These are phyloP conservation scores for Takifugu bimaculatus DNA, from an alignment of 2,113 vertebrate genomes.

Conservation along the genomic window DNA sequence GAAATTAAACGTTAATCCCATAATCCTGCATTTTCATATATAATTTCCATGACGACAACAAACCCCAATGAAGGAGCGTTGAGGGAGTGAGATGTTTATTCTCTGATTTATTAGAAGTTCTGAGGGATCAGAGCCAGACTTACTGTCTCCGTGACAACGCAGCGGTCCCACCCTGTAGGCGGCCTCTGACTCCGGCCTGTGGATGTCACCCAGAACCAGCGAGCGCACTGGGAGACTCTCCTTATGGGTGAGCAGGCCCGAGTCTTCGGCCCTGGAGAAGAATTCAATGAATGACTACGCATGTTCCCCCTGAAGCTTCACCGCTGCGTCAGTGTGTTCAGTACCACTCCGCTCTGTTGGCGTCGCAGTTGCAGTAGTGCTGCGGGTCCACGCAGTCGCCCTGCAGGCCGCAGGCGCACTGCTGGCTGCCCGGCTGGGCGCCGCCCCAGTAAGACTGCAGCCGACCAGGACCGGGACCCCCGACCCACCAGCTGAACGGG, in stretches of 20 bases:
- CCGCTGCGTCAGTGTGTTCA: background rate
- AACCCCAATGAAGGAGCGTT: too few species aligned
- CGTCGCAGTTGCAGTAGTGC: slow-evolving; percentile 86
- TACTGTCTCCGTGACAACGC: slow-evolving; percentile 80
- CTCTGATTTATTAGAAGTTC: background rate
- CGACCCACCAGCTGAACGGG: slow-evolving; percentile 73
- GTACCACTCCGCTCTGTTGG: slow-evolving; percentile 86
- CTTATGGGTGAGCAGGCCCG: slow-evolving; percentile 85
- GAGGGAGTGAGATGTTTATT: too few species aligned
- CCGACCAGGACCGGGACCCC: slow-evolving; percentile 36
- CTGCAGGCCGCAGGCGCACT: slow-evolving; percentile 69
- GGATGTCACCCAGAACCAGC: slow-evolving; percentile 85
- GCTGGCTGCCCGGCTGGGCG: slow-evolving; percentile 66
- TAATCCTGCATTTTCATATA: background rate
- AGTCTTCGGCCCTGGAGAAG: slow-evolving; percentile 83
- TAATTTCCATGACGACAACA: too few species aligned
- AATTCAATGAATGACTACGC: background rate
- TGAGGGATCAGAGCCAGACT: slow-evolving; percentile 6
- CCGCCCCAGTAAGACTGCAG: slow-evolving; percentile 72
- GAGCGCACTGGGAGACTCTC: slow-evolving; percentile 85
- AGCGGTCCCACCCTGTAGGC: slow-evolving; percentile 89
- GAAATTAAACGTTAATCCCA: slow-evolving; percentile 7
- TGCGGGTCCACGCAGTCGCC: slow-evolving; percentile 66
- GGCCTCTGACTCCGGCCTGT: slow-evolving; percentile 84
- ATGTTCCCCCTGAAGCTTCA: too few species aligned